Conservation (phyloP, 1,140 invertebrate species). For the Drosophila virilis region DNA sequence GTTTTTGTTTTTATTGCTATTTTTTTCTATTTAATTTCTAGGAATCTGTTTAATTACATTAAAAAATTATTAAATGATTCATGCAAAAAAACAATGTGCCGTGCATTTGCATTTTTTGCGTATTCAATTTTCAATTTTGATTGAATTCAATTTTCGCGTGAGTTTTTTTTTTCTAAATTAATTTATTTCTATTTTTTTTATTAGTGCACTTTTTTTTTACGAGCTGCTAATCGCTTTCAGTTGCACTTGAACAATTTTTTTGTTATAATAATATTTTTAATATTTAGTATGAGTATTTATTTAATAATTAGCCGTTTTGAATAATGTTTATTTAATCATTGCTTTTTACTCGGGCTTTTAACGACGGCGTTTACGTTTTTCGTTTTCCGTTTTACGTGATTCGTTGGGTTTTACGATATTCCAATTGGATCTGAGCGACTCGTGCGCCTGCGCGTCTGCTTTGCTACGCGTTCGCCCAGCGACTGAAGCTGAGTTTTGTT, state of each 20-base stretch:
- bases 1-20: conserved; percentile 17
- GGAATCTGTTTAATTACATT: conserved; percentile 61
- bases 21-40: conserved; percentile 47
- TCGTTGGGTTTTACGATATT: conserved; percentile 39
- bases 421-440: conserved; percentile 33
- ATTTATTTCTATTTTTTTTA: conserved; percentile 36
- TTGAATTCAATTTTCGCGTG: conserved; percentile 60
- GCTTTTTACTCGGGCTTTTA: conserved; percentile 3
- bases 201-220: conserved; percentile 44
- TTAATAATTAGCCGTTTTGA: conserved; percentile 21
- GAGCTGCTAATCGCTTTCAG: conserved; percentile 45
- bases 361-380: conserved; percentile 49
- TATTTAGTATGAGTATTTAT: conserved; percentile 13
- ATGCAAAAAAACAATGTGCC: conserved; percentile 57
- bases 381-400: conserved; percentile 14
- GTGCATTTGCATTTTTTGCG: conserved; percentile 52
- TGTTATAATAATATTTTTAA: conserved; percentile 11
- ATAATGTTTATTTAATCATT: conserved; percentile 28
- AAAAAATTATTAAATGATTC: conserved; percentile 67
- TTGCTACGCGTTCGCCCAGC: conserved; percentile 60
- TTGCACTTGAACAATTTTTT: conserved; percentile 35
- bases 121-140: conserved; percentile 40
- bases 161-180: conserved; percentile 39
- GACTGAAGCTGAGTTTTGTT: conserved; percentile 48
- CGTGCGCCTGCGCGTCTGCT: conserved; percentile 71